A percentile compares a stretch with the other conserved stretches of the same genome.
Evolutionary conservation across 2,797 vertebrate genomes (phyloP).

Genomic region (Petrocephalus sullivani): DNA sequence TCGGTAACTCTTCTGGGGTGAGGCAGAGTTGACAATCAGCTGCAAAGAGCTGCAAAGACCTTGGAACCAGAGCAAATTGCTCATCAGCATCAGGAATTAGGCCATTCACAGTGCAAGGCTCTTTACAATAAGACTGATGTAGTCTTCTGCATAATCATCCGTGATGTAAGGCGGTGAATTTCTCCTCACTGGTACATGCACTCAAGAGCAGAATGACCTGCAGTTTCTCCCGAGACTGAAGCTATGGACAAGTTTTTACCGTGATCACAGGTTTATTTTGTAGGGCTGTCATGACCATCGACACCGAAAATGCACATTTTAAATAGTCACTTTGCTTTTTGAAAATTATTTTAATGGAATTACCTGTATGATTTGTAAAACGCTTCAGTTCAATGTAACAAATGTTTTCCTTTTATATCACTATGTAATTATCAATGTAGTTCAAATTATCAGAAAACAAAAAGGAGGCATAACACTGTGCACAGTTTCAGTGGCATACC

Average conservation of each 20-base stretch:
- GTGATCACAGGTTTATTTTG: neutral
- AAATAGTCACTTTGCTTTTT: too few species aligned
- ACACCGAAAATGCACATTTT: too few species aligned
- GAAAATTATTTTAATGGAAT: too few species aligned
- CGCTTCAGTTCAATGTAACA: too few species aligned
- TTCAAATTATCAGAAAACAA: too few species aligned
- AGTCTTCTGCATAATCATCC: neutral
- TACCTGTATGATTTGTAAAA: too few species aligned
- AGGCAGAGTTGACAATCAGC: conserved; percentile 40
- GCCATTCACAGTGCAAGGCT: neutral
- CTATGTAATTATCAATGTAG: too few species aligned
- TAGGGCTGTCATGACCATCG: too few species aligned
- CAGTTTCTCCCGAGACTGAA: neutral
- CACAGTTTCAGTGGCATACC: too few species aligned
- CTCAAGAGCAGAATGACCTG: neutral
- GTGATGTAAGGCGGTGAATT: neutral
- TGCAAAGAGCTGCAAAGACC: conserved; percentile 33
- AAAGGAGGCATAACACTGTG: too few species aligned
- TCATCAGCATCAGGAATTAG: neutral
- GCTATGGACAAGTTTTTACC: neutral
- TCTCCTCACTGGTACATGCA: neutral
- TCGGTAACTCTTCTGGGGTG: neutral
- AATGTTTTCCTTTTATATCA: too few species aligned
- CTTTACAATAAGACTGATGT: conserved; percentile 8
- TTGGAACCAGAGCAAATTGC: conserved; percentile 15